Evolutionary conservation across 2,888 invertebrate species (phyloP), one percentile per base, ranked within the genome.

Genomic region (Sinodicranocentrus sp.): DNA sequence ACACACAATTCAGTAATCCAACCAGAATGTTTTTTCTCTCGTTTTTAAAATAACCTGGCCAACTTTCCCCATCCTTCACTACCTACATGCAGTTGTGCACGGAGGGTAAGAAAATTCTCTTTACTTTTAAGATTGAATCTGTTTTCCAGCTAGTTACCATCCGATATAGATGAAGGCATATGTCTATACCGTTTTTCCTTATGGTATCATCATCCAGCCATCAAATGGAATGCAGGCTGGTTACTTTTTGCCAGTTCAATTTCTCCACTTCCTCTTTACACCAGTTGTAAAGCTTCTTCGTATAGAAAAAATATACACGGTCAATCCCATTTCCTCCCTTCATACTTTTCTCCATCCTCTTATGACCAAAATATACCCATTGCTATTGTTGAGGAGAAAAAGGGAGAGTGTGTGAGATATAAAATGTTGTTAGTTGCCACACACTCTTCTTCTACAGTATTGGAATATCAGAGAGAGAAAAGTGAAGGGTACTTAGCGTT

Each of bases 261-360:
- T 17, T 52, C 26, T 70, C 39, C 52, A 26, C 33, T 33, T 48
- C 21, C 61, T 33, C 21, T 57, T 28, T 68, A 63, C 17, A 26
- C 26, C 48, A 15, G 5, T 43, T 15, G 17, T 15, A 17, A 44
- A 61, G 44, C 61, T 43, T 28, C 17, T 57, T 72, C 43, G 17
- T 28, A 72, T 70, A 54, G 44, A 19, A 59, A 39, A 13, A 13
- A 13, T 48, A 61, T 73, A 39, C 48, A 63, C 65, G 76, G 76
- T 76, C 76, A 76, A 67, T 76, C 76, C 65, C 43, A 65, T 76
- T 76, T 65, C 33, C 65, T 76, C 19, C 65, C 52, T 61, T 44
- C 75, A 75, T 44, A 25, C 44, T 67, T 67, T 59, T 61, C 59
- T 71, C 57, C 39, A 63, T 61, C 28, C 2, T n/a, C 28, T 5